Percentiles rank a stretch among this genome's conserved stretches.
Conservation (phyloP, 2,888 invertebrate genomes). For the Drosophila mimica region DNA sequence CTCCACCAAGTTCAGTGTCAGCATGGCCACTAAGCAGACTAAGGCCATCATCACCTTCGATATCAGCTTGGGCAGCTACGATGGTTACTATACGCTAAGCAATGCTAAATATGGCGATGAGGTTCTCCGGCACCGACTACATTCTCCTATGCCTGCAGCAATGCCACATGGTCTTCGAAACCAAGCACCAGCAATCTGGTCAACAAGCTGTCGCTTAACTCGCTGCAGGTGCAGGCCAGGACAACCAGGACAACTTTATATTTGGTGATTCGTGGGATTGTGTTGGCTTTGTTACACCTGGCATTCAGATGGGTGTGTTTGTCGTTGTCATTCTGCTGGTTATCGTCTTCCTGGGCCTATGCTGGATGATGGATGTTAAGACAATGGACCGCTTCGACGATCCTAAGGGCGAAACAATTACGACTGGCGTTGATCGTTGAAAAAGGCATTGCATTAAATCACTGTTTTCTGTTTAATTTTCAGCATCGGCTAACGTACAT, state of each 20-base stretch:
- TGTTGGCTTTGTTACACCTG: constrained; percentile 95
- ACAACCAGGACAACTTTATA: constrained; percentile 39
- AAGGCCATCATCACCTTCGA: constrained; percentile 73
- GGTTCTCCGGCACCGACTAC: constrained; percentile 72
- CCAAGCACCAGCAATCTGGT: not conserved
- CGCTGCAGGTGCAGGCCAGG: constrained; percentile 77
- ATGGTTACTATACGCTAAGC: constrained; percentile 79
- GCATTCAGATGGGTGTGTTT: constrained; percentile 96
- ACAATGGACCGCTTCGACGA: constrained; percentile 99
- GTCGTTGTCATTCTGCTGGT: constrained; percentile 91
- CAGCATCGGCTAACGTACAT: constrained; percentile 37
- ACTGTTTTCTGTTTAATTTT: constrained; percentile 22
- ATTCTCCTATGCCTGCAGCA: constrained; percentile 83
- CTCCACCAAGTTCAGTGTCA: constrained; percentile 63
- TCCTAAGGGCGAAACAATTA: constrained; percentile 98
- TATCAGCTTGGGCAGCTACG: constrained; percentile 50
- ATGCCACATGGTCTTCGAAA: constrained; percentile 65
- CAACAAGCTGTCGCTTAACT: constrained; percentile 68
- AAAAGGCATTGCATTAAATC: constrained; percentile 43
- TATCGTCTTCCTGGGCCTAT: constrained; percentile 94
- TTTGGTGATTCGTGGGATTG: constrained; percentile 94
- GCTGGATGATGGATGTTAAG: constrained; percentile 96
- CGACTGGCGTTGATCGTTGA: constrained; percentile 87
- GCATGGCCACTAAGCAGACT: constrained; percentile 43
- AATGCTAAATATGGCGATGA: constrained; percentile 61